phyloP scores from a whole-genome alignment of 2,113 vertebrate genomes.

The Scytalopus superciliaris region DNA sequence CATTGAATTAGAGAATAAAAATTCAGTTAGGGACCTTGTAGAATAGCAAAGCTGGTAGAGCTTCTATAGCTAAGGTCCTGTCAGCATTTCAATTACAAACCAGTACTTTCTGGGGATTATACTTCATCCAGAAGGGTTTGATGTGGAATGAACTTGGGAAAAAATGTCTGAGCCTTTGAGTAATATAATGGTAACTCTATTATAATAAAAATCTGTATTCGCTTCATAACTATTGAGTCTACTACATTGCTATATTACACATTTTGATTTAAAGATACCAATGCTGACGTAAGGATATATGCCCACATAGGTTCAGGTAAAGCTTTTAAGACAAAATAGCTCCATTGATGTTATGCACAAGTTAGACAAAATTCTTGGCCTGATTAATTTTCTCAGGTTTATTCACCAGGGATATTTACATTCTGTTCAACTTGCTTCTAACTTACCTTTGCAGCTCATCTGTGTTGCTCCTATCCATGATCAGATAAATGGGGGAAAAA shows the following conservation, averaged over 20 bases:
- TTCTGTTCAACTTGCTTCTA: background rate
- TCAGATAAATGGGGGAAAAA: background rate
- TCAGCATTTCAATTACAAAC: conserved; percentile 32
- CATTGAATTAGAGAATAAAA: conserved; percentile 67
- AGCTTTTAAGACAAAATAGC: background rate
- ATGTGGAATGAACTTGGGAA: conserved; percentile 49
- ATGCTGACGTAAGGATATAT: background rate
- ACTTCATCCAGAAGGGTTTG: conserved; percentile 25
- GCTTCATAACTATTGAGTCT: background rate
- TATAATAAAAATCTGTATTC: conserved; percentile 12
- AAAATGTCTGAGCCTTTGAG: conserved; percentile 12
- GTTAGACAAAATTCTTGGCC: background rate
- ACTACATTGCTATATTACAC: background rate
- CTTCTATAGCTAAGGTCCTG: conserved; percentile 5
- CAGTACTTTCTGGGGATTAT: conserved; percentile 49
- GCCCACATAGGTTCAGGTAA: background rate
- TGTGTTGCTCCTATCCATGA: background rate
- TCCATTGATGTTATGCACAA: background rate
- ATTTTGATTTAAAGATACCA: background rate
- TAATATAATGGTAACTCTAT: conserved; percentile 9
- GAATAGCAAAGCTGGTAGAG: conserved; percentile 35
- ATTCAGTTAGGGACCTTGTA: conserved; percentile 59
- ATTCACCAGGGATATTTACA: background rate
- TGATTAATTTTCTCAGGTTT: background rate
- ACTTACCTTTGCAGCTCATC: background rate